Percentiles rank a stretch among this genome's conserved stretches.
These are phyloP conservation scores for Drosophila watanabei DNA, from an alignment of 1,140 invertebrate genomes.

Conservation along the genomic window DNA sequence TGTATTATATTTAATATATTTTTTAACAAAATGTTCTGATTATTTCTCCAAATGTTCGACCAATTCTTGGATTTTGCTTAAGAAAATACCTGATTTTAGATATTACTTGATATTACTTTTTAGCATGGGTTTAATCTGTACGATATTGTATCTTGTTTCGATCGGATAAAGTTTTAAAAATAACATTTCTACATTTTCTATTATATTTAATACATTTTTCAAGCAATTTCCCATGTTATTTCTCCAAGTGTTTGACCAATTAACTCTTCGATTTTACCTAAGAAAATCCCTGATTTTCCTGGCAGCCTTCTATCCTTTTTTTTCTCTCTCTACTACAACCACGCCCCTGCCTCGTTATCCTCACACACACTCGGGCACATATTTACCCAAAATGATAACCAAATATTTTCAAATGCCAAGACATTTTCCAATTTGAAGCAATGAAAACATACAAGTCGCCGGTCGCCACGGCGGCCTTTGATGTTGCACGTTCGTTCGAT, in stretches of 20 bases:
- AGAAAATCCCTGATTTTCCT: background rate
- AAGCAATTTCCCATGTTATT: background rate
- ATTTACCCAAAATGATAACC: slow-evolving; percentile 65
- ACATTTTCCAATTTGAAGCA: slow-evolving; percentile 67
- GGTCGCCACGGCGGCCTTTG: slow-evolving; percentile 41
- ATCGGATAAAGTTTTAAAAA: no score
- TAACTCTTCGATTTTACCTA: background rate
- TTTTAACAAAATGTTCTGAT: no score
- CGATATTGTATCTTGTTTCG: background rate
- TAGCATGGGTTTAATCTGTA: no score
- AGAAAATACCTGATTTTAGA: background rate
- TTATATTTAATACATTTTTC: background rate
- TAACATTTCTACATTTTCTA: no score
- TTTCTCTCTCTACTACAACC: background rate
- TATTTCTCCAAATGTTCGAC: background rate
- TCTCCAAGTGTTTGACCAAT: background rate
- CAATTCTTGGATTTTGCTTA: background rate
- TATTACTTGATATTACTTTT: no score
- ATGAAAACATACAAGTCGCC: slow-evolving; percentile 65
- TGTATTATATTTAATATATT: background rate
- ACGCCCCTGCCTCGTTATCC: slow-evolving; percentile 3
- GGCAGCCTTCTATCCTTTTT: background rate
- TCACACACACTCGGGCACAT: slow-evolving; percentile 11
- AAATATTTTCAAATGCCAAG: slow-evolving; percentile 59
- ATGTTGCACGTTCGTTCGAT: slow-evolving; percentile 47